These are phyloP conservation scores for Epinotia ramella DNA, from an alignment of 2,888 invertebrate genomes.

Conservation along the genomic window DNA sequence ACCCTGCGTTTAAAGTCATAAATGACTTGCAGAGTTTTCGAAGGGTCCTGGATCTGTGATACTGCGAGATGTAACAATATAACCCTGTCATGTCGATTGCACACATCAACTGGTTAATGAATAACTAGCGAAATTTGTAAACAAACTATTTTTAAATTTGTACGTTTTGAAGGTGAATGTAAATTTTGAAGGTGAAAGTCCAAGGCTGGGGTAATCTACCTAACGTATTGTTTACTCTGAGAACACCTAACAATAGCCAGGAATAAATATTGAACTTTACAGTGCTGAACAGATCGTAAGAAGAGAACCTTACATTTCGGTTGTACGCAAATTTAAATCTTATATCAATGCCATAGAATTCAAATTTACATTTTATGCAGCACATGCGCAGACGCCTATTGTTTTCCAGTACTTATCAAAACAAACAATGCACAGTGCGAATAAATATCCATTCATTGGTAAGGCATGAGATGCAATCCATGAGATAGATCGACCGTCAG, in stretches of 20 bases:
- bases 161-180: conserved; percentile 31
- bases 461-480: neutral
- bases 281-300: conserved; percentile 15
- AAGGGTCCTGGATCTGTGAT: too few relatives aligned
- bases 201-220: conserved; percentile 31
- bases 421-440: neutral
- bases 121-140: too few relatives aligned
- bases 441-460: neutral
- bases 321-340: neutral
- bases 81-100: too few relatives aligned
- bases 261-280: conserved; percentile 27
- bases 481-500: neutral
- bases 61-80: too few relatives aligned
- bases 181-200: conserved; percentile 32
- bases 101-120: too few relatives aligned
- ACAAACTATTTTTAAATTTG: neutral
- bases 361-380: neutral
- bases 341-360: neutral
- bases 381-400: neutral
- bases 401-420: conserved; percentile 5
- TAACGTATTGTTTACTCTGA: conserved; percentile 27
- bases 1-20: too few relatives aligned
- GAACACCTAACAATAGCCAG: conserved; percentile 37
- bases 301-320: neutral
- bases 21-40: too few relatives aligned